Percentiles rank a stretch among this genome's conserved stretches.
Evolutionary conservation across 2,797 vertebrate species (phyloP).

Genomic region (Acropternis orthonyx): DNA sequence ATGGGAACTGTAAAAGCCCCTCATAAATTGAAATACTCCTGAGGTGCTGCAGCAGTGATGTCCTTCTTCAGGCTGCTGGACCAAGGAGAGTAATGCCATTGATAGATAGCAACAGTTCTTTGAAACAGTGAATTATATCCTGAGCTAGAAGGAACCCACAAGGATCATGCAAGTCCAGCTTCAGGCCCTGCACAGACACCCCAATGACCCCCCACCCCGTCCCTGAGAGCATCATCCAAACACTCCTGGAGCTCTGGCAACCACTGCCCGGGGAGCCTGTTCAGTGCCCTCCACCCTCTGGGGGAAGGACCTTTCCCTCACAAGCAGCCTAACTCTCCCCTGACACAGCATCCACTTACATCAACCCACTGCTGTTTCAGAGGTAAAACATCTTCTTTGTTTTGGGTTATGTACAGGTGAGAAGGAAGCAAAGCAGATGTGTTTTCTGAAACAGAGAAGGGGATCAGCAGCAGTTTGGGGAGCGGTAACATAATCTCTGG

Average conservation of each 20-base stretch:
- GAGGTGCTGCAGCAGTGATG: background rate
- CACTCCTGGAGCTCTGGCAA: background rate
- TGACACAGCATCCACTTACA: background rate
- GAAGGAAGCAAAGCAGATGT: background rate
- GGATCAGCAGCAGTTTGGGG: background rate
- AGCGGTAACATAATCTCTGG: background rate
- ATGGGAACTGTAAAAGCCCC: background rate
- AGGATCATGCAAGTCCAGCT: accelerated
- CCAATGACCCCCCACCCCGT: background rate
- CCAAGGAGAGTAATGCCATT: background rate
- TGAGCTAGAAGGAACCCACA: background rate
- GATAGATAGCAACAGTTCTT: background rate
- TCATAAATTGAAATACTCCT: background rate
- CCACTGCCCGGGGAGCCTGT: background rate
- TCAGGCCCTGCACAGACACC: background rate
- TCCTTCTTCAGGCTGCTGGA: background rate
- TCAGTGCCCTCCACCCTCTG: background rate
- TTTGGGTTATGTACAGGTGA: background rate
- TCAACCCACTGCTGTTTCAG: background rate
- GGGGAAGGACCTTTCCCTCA: background rate
- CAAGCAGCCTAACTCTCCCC: accelerated
- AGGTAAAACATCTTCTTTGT: background rate
- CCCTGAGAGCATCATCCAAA: accelerated
- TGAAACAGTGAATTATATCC: background rate
- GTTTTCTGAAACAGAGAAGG: background rate